Base-by-base conservation (phyloP, 2,888 invertebrate species). In the Eupithecia centaureata region DNA sequence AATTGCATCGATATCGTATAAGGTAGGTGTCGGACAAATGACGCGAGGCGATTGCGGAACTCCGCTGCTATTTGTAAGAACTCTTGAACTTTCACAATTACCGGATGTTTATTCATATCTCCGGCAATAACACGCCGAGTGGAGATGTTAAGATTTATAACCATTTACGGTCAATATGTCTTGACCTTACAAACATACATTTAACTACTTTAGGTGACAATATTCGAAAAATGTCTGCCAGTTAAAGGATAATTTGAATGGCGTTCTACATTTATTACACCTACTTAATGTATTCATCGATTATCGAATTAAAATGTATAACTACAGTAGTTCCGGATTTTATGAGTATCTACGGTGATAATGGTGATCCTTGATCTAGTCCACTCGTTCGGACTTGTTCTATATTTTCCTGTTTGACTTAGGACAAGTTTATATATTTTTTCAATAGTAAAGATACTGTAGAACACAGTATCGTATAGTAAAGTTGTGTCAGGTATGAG, bases 21-120 rank as follows among this genome's bases (percentile, higher is more conserved):
- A 7, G 42, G 13, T 38, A n/a, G n/a, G 42, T 18, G 18, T 42
- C 18, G 18, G 35, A 42, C 47, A 47, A 12, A 8, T 12, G 47
- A 47, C 22, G 22, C 47, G 4, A 47, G 12, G 22, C 1, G 47
- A 47, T 47, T 47, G 47, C 47, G 22, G 47, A 47, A 47, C 22
- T 12, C 3, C 47, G 3, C 22, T 47, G 22, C 22, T 22, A 59
- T 59, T 62, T 57, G 33, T 59, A 63, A 60, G 67, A 62, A 35
- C 35, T 64, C 62, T 69, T 69, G 65, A 63, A 69, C 69, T 69
- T 69, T 65, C 69, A 63, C 69, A 68, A 65, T 47, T 22, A 22
- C 47, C 47, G 47, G 47, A 47, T 47, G 47, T 47, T 47, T 47
- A 47, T 47, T 22, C 10, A 22, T 42, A 42, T 61, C 32, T 68